Conservation (phyloP, 1,140 invertebrate genomes). For the Glossosoma conforme region DNA sequence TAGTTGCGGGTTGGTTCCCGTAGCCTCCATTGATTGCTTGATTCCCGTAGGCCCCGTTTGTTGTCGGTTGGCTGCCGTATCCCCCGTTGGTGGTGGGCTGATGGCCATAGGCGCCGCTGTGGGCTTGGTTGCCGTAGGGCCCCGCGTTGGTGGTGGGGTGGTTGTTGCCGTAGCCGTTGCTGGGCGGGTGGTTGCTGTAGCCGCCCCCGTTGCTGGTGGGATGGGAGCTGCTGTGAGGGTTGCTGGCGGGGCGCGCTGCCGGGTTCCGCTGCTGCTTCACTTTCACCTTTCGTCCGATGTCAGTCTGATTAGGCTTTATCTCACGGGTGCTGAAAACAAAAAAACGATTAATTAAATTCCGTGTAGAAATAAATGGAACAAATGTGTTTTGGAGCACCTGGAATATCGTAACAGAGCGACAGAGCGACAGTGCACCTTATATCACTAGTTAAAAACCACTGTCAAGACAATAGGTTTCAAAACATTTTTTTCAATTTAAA, state of each 20-base stretch:
- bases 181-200: background rate
- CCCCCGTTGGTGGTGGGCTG: too few relatives aligned
- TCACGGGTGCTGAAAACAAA: conserved; percentile 71
- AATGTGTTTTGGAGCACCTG: too few relatives aligned
- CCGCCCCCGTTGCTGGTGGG: conserved; percentile 10
- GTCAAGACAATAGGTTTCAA: too few relatives aligned
- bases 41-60: background rate
- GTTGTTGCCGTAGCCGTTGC: background rate
- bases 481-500: too few relatives aligned
- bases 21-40: background rate
- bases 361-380: too few relatives aligned
- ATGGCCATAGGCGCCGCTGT: background rate
- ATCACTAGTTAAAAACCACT: too few relatives aligned
- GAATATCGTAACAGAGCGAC: too few relatives aligned
- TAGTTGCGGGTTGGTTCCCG: background rate
- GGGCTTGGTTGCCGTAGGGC: conserved; percentile 8
- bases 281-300: conserved; percentile 80
- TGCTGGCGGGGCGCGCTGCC: conserved; percentile 33
- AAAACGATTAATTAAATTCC: too few relatives aligned
- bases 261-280: conserved; percentile 48
- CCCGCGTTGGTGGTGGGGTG: background rate
- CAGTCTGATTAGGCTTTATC: conserved; percentile 83
- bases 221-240: conserved; percentile 26
- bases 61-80: background rate
- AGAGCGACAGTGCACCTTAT: too few relatives aligned